Percentiles rank a stretch among this genome's conserved stretches.
These are phyloP conservation scores for Clusia tigrina DNA, from an alignment of 2,888 invertebrate genomes.

Conservation along the genomic window DNA sequence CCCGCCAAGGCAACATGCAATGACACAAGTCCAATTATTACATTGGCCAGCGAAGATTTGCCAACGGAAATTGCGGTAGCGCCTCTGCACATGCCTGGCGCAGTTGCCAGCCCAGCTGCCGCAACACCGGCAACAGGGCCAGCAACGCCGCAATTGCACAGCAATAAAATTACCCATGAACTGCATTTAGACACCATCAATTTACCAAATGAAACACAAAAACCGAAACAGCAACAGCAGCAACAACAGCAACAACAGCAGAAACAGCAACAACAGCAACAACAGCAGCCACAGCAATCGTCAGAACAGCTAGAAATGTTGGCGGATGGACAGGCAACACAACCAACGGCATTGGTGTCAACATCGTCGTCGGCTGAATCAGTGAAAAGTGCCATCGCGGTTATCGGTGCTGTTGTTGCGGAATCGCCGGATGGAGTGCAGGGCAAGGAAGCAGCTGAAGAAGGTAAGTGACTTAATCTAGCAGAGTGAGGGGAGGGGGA, in stretches of 20 bases:
- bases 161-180: conserved; percentile 31
- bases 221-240: conserved; percentile 13
- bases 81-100: neutral
- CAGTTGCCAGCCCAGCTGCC: conserved; percentile 8
- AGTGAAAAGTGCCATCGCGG: conserved; percentile 50
- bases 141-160: conserved; percentile 7
- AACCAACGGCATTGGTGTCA: conserved; percentile 48
- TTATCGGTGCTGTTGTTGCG: conserved; percentile 28
- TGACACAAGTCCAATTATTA: conserved; percentile 39
- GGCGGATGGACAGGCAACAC: too few relatives aligned
- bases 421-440: conserved; percentile 21
- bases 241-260: conserved; percentile 5
- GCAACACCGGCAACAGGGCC: conserved; percentile 28
- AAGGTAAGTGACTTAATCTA: conserved; percentile 21
- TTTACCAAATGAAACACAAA: conserved; percentile 45
- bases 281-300: neutral
- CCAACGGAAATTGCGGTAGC: conserved; percentile 38
- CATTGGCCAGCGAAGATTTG: conserved; percentile 50
- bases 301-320: too few relatives aligned
- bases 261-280: conserved; percentile 16
- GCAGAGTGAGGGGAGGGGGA: too few relatives aligned
- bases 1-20: neutral
- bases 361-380: conserved; percentile 56
- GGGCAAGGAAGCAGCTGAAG: conserved; percentile 22
- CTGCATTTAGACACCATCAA: conserved; percentile 56